Base-by-base conservation (phyloP, 2,888 invertebrate genomes). In the Drosophila bunnanda region DNA sequence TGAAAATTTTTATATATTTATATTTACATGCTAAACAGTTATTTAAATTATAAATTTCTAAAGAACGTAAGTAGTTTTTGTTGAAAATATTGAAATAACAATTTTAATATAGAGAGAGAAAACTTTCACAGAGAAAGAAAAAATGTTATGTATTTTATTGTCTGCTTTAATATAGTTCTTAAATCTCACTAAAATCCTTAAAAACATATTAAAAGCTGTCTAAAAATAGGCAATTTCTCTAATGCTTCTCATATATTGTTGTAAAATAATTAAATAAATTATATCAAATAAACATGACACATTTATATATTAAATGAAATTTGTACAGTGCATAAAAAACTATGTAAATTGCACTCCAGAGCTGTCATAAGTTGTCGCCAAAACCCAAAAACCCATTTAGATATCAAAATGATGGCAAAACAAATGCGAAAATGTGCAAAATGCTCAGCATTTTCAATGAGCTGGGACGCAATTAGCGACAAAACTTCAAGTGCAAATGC, bases 361-460 rank as follows among this genome's bases (percentile, higher is more conserved):
- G 9, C 54, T 39, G 28, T 30, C 28, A n/a, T 17, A 46, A 46
- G n/a, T 28, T 28, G 10, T 44, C 5, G 5, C 20, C 25, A n/a
- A n/a, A 28, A 2, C 25, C 10, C 28, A 28, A 30, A 36, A 34
- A 44, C 32, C 32, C 32, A 58, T 62, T 58, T 59, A 39, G 59
- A 62, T 60, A 41, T 32, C 25, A 32, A 60, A 54, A 54, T 32
- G 12, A 55, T 55, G 36, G 12, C 34, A 20, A 58, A 44, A 36
- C 28, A 46, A 25, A 28, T 25, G 25, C 20, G 60, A 43, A 69
- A 60, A 54, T 70, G 54, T 69, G 69, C 46, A 54, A 70, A 69
- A 69, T 60, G 57, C 69, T 55, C 25, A 9, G 43, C 28, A 52
- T 43, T 71, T 70, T 52, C 60, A 70, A 69, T 70, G 69, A 48